Evolutionary conservation across 64 coral and sea anemone species (phyloP).

Genomic region (Pocillopora damicornis): DNA sequence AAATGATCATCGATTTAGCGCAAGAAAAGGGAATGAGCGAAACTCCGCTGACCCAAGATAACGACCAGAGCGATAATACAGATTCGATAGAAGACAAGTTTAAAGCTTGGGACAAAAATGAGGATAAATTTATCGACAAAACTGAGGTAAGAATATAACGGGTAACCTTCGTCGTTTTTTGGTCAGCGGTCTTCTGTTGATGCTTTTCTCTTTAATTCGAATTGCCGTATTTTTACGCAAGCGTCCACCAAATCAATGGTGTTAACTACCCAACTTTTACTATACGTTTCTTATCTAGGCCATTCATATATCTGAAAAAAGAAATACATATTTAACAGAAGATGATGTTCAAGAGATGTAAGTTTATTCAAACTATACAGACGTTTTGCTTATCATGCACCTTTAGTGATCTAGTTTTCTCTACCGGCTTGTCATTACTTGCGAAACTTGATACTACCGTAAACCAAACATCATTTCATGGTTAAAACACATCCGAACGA

Average conservation of each 20-base stretch:
- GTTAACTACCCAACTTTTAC: background rate
- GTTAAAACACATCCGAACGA: too few relatives aligned
- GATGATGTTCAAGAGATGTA: constrained; percentile 77
- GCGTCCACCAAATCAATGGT: too few relatives aligned
- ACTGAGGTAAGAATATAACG: constrained; percentile 62
- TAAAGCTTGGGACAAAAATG: constrained; percentile 79
- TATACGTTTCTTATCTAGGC: constrained; percentile 26
- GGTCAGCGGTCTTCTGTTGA: too few relatives aligned
- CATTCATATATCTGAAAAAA: constrained; percentile 69
- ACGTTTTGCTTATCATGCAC: too few relatives aligned
- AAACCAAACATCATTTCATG: too few relatives aligned
- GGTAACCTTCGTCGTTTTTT: background rate
- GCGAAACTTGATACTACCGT: too few relatives aligned
- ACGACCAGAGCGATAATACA: constrained; percentile 15
- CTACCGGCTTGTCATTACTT: too few relatives aligned
- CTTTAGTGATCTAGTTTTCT: too few relatives aligned
- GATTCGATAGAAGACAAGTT: constrained; percentile 55
- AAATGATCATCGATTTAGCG: constrained; percentile 88
- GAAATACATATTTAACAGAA: constrained; percentile 64
- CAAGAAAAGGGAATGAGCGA: constrained; percentile 74
- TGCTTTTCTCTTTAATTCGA: too few relatives aligned
- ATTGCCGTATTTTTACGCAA: background rate
- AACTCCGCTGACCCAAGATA: constrained; percentile 50
- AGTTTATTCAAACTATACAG: constrained; percentile 12
- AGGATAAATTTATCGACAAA: constrained; percentile 79